Conservation (phyloP, 2,797 vertebrate species). For the Notolepis coatsorum region DNA sequence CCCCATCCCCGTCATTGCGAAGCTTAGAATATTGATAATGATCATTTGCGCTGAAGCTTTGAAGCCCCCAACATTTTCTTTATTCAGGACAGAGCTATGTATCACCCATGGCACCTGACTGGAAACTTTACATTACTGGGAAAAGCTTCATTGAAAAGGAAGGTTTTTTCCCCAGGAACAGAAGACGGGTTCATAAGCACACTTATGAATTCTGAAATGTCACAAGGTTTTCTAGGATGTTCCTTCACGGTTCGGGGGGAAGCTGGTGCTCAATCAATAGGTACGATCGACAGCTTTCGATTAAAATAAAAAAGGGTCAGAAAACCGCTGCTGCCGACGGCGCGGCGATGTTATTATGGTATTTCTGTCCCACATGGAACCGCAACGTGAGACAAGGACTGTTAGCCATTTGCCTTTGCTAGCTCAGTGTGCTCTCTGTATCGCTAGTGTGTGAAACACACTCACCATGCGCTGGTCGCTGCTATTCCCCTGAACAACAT, state of each 20-base stretch:
- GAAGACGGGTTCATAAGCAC: constrained; percentile 50
- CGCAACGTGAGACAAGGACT: constrained; percentile 77
- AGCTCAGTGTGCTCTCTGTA: constrained; percentile 63
- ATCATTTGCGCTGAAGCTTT: too few relatives aligned
- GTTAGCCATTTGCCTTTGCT: constrained; percentile 81
- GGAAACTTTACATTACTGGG: constrained; percentile 29
- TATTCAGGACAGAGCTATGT: too few relatives aligned
- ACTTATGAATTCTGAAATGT: constrained; percentile 43
- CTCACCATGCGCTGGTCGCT: constrained; percentile 6
- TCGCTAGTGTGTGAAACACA: constrained; percentile 62
- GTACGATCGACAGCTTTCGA: constrained; percentile 39
- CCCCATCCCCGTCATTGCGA: too few relatives aligned
- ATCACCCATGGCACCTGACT: too few relatives aligned
- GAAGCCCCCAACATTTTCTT: too few relatives aligned
- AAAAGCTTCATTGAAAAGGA: constrained; percentile 28
- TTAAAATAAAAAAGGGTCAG: constrained; percentile 45
- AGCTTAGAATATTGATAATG: too few relatives aligned
- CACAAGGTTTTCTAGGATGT: constrained; percentile 33
- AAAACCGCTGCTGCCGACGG: constrained; percentile 47
- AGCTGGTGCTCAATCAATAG: constrained; percentile 31
- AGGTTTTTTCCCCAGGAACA: constrained; percentile 30
- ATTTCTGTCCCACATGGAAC: not conserved
- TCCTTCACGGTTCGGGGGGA: constrained; percentile 18
- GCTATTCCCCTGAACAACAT: not conserved
- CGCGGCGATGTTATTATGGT: constrained; percentile 55